Conservation (phyloP, 2,797 vertebrate genomes). For the Rhinogobio ventralis region DNA sequence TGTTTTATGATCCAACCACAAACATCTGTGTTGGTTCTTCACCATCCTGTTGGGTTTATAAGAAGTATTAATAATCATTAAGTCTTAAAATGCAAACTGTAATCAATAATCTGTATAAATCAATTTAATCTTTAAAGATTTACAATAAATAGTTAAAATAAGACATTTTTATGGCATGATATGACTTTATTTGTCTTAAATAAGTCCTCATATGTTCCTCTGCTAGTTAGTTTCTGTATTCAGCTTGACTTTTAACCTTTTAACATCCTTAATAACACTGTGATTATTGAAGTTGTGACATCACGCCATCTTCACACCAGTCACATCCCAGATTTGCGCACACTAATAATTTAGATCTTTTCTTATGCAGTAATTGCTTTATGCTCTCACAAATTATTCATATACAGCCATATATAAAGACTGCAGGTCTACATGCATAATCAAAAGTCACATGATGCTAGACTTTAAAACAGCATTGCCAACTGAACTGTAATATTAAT, state of each 20-base stretch:
- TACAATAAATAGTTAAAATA: neutral
- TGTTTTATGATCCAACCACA: conserved; percentile 8
- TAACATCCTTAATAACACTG: neutral
- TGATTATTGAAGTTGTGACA: neutral
- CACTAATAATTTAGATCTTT: neutral
- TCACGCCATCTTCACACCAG: neutral
- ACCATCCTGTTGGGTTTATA: neutral
- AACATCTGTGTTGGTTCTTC: neutral
- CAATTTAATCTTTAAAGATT: neutral
- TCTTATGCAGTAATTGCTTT: neutral
- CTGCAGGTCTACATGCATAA: neutral
- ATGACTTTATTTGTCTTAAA: neutral
- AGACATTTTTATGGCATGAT: neutral
- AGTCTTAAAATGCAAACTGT: neutral
- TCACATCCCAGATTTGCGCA: neutral
- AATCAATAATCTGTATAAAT: neutral
- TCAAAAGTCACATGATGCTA: neutral
- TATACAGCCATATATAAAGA: neutral
- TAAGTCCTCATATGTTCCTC: conserved; percentile 6
- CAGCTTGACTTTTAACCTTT: neutral
- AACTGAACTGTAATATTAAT: neutral
- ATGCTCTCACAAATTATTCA: neutral
- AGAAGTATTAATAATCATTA: neutral
- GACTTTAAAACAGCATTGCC: neutral
- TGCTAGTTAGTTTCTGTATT: neutral